A percentile compares a stretch with the other conserved stretches of the same genome.
Conservation (phyloP, 2,797 vertebrate species). For the Acanthis flammea region DNA sequence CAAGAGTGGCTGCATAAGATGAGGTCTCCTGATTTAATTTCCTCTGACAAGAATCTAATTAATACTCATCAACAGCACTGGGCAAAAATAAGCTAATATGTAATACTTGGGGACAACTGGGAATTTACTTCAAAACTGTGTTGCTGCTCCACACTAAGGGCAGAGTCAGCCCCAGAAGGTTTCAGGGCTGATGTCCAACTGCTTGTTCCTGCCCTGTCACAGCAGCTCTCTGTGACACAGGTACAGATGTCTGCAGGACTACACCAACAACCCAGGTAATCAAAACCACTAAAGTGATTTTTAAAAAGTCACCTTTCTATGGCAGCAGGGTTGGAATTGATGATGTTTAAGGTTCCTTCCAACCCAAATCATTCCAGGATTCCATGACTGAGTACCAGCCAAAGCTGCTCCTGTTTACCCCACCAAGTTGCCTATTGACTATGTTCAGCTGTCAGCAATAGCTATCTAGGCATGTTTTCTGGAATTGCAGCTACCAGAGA, state of each 20-base stretch:
- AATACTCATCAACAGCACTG: not conserved
- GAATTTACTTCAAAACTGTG: not conserved
- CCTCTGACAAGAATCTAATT: not conserved
- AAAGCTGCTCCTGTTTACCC: not conserved
- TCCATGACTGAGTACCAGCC: not conserved
- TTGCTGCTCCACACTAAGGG: not conserved
- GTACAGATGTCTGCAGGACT: not conserved
- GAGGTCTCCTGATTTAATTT: not conserved
- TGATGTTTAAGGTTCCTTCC: not conserved
- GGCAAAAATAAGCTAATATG: not conserved
- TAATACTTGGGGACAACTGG: not conserved
- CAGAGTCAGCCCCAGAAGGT: not conserved
- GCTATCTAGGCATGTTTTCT: fast-evolving
- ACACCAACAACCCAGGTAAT: not conserved
- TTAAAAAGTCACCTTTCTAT: not conserved
- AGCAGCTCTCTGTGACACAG: not conserved
- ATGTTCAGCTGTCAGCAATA: not conserved
- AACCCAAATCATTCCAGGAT: not conserved
- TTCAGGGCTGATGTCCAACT: not conserved
- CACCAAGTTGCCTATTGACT: not conserved
- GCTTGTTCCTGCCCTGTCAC: not conserved
- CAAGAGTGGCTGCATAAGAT: not conserved
- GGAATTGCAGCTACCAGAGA: not conserved
- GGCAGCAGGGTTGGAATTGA: fast-evolving
- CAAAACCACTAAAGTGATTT: not conserved